Base-by-base conservation (phyloP, 2,797 vertebrate species). In the Cottoperca gobio region DNA sequence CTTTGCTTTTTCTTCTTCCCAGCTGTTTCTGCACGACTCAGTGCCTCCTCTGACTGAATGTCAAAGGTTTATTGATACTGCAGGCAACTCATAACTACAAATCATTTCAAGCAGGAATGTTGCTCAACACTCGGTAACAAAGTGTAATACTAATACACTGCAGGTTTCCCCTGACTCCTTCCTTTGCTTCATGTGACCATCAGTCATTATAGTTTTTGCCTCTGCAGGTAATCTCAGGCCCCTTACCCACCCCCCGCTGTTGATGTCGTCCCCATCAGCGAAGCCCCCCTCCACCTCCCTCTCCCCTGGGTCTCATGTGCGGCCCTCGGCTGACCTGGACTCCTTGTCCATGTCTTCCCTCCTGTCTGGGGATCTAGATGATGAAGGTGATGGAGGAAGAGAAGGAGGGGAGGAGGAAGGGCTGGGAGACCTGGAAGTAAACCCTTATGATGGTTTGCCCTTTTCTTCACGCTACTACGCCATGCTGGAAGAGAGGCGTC, bases 401-500 rank as follows among this genome's bases (percentile, higher is more conserved):
- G 92, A 58, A 58, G 93, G 57, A 2, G 82, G 17, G 33, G 87
- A 78, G 0, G 92, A 78, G 0, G 91, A 90, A 2, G 79, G 87
- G 1, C 83, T 93, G 2, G 91, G 92, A 0, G 97, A 97, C 70
- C 89, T 99, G 85, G 98, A 98, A 82, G 95, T 97, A 84, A 99
- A 99, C 88, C 97, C 98, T 0, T 99, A 97, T 7, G 98, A 99
- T 0, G 96, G 97, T 23, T 93, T 99, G 65, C 97, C 97, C 31
- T 99, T 96, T 82, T 99, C 98, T 4, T 99, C 97, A 0, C 95
- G 95, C 0, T 99, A 99, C 92, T 98, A 97, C 8, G 73, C 95
- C 65, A 92, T 99, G 39, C 93, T 98, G 91, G 93, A 94, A 68
- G 93, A 94, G 89, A 93, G 97, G 19, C 91, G 85, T 6, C 74